Percentiles rank a stretch among this genome's conserved stretches.
Evolutionary conservation across 1,140 invertebrate genomes (phyloP).

Genomic region (Drosophila carrolli): DNA sequence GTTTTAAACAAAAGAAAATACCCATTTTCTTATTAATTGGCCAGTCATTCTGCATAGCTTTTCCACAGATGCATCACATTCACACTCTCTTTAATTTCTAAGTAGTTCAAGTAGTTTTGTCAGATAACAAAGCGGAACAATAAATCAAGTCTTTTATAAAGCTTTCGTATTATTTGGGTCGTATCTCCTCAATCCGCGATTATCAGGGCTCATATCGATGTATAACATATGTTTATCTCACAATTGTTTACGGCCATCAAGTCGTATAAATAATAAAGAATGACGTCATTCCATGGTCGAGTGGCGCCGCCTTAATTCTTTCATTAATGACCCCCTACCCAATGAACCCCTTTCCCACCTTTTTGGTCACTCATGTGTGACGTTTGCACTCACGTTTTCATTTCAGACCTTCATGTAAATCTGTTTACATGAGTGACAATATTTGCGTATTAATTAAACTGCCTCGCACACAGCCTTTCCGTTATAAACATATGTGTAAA

Average conservation of each 20-base stretch:
- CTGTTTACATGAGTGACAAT: constrained; percentile 69
- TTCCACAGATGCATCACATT: neutral
- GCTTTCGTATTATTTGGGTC: constrained; percentile 9
- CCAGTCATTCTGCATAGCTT: constrained; percentile 1
- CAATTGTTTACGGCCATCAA: constrained; percentile 23
- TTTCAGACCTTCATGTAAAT: constrained; percentile 42
- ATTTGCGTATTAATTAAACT: constrained; percentile 75
- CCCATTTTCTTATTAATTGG: constrained; percentile 4
- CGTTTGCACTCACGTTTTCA: constrained; percentile 29
- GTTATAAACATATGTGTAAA: neutral
- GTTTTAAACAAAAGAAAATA: neutral
- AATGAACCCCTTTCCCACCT: constrained; percentile 1
- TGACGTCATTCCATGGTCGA: constrained; percentile 68
- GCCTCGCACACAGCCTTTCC: constrained; percentile 25
- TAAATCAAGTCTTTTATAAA: constrained; percentile 14
- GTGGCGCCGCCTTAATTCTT: constrained; percentile 48
- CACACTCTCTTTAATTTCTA: constrained; percentile 2
- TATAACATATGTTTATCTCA: constrained; percentile 46
- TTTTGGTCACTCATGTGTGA: constrained; percentile 34
- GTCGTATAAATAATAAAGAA: constrained; percentile 16
- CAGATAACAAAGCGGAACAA: constrained; percentile 2
- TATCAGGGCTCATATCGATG: constrained; percentile 18
- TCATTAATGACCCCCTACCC: constrained; percentile 29
- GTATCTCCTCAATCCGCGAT: neutral
- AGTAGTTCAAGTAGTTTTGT: neutral